Evolutionary conservation across 2,888 invertebrate genomes (phyloP), one percentile per base, ranked within the genome.

Genomic region (Eubasilissa splendida): DNA sequence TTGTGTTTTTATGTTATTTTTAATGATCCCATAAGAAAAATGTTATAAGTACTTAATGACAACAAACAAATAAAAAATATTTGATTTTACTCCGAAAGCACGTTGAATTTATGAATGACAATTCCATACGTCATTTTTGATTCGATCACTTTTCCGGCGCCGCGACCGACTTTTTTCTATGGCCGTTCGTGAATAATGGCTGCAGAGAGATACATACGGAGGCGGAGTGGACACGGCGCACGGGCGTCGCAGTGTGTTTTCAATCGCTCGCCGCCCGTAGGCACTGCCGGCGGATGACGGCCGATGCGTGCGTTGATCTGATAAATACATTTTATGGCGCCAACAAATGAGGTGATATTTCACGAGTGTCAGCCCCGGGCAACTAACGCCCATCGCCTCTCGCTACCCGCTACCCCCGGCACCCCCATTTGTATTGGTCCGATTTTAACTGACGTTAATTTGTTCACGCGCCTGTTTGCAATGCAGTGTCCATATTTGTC

Each of bases 261-360:
- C 81, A 81, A 81, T 81, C 81, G 73, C 66, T 54, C 74, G 42
- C 42, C 54, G 73, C 59, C 50, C 66, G 68, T 56, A 58, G 76
- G 56, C 66, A 22, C 42, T 14, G 31, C 54, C 53, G 42, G 14
- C 70, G 77, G 63, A 71, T 80, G 80, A 81, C 76, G 73, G 66
- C 60, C 77, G 74, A 81, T 81, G 81, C 79, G 81, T 79, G 79
- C 63, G 81, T 73, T 79, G 74, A 82, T 82, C 81, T 82, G 81
- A 82, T 82, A 82, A 82, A 82, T 82, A 79, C 79, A 79, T 66
- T 82, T 79, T 82, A 79, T 79, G 79, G 79, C 74, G 76, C 76
- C 79, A 82, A 76, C 79, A 82, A 82, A 82, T 82, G 81, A 82
- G 81, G 79, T 79, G 79, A 82, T 82, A 82, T 82, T 82, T 82